A percentile compares a stretch with the other conserved stretches of the same genome.
Conservation (phyloP, 2,113 vertebrate genomes). For the Anarhynchus alexandrinus region DNA sequence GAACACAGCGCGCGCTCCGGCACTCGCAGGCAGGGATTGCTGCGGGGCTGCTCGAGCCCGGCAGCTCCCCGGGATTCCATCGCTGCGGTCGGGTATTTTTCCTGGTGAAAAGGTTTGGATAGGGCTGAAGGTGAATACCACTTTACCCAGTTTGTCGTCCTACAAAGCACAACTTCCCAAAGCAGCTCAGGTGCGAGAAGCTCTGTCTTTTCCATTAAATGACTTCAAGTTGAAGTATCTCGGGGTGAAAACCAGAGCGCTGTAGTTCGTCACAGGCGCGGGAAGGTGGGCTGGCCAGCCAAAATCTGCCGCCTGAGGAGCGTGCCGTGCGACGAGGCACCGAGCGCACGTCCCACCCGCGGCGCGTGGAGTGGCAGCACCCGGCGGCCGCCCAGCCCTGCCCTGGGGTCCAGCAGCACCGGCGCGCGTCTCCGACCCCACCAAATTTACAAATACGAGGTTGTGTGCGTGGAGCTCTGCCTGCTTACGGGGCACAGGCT, state of each 20-base stretch:
- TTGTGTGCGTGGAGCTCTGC: neutral
- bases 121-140: neutral
- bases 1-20: neutral
- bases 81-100: neutral
- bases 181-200: neutral
- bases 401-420: fast-evolving
- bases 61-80: neutral
- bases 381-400: neutral
- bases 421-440: fast-evolving
- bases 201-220: neutral
- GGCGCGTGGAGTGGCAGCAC: neutral
- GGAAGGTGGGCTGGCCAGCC: neutral
- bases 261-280: fast-evolving
- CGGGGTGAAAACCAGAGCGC: neutral
- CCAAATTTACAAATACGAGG: neutral
- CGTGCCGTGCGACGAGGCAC: fast-evolving
- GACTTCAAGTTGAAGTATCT: neutral
- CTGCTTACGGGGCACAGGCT: neutral
- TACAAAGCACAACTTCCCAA: neutral
- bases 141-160: neutral
- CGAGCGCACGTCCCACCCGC: fast-evolving
- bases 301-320: neutral
- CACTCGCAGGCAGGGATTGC: neutral
- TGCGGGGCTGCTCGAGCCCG: neutral
- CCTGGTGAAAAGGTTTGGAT: neutral